These are phyloP conservation scores for Bombus soroeensis DNA, from an alignment of 1,140 invertebrate genomes.

Conservation along the genomic window DNA sequence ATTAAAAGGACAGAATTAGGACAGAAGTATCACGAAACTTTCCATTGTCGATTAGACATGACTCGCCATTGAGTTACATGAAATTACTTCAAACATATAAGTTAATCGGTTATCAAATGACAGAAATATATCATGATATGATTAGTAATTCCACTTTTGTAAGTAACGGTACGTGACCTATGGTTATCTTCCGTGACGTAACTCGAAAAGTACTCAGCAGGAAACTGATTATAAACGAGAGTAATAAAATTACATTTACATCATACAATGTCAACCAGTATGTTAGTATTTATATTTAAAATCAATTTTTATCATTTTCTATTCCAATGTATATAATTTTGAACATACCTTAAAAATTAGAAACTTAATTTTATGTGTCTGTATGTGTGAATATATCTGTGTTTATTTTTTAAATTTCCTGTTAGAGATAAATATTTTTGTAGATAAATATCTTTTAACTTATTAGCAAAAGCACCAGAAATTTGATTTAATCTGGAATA, in stretches of 20 bases:
- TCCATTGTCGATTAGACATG: neutral
- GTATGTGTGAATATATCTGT: too few relatives aligned
- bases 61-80: neutral
- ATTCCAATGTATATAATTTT: too few relatives aligned
- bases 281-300: neutral
- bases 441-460: too few relatives aligned
- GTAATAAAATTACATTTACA: conserved; percentile 8
- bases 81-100: conserved; percentile 5
- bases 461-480: too few relatives aligned
- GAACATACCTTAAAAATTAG: too few relatives aligned
- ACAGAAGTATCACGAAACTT: conserved; percentile 7
- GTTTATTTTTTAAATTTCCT: too few relatives aligned
- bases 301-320: neutral
- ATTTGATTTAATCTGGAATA: too few relatives aligned
- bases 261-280: neutral
- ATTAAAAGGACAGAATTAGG: neutral
- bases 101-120: conserved; percentile 13
- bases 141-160: conserved; percentile 9
- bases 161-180: conserved; percentile 36
- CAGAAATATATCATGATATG: conserved; percentile 6
- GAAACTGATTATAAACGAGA: conserved; percentile 16
- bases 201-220: neutral
- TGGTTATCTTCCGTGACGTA: conserved; percentile 36
- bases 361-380: too few relatives aligned
- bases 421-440: too few relatives aligned